These are phyloP conservation scores for Microdon myrmicae DNA, from an alignment of 2,888 invertebrate species.

Conservation along the genomic window DNA sequence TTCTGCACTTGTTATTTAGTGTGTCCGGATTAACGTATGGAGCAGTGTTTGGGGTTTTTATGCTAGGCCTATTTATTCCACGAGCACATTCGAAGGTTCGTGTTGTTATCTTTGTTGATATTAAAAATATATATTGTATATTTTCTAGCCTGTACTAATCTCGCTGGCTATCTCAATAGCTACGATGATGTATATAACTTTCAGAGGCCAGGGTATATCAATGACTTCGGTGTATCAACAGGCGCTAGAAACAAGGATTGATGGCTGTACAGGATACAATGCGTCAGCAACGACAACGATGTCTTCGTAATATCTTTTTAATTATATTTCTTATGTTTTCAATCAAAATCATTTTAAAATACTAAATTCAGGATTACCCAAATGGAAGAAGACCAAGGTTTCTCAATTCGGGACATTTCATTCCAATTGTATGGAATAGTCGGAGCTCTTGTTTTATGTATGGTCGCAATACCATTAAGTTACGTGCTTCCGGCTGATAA, in stretches of 20 bases:
- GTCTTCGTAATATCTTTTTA: neutral
- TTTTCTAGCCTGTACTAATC: constrained; percentile 57
- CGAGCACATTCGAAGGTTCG: constrained; percentile 68
- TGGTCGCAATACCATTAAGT: constrained; percentile 69
- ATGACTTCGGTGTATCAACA: too few species aligned
- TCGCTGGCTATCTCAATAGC: constrained; percentile 57
- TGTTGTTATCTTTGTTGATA: too few species aligned
- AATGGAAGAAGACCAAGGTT: constrained; percentile 25
- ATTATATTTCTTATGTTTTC: neutral
- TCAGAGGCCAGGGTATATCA: constrained; percentile 56
- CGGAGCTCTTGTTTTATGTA: constrained; percentile 68
- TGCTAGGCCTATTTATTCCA: constrained; percentile 73
- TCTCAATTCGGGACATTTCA: constrained; percentile 69
- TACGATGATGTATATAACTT: constrained; percentile 56
- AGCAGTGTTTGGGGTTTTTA: constrained; percentile 73
- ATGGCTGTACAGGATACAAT: constrained; percentile 54
- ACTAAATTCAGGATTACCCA: neutral
- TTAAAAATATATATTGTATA: too few species aligned
- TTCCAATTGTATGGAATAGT: constrained; percentile 71
- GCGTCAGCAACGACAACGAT: neutral
- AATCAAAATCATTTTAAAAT: neutral
- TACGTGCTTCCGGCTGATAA: constrained; percentile 64
- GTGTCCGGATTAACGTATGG: constrained; percentile 68
- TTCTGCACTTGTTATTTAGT: constrained; percentile 66
- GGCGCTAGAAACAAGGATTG: constrained; percentile 54